Base-by-base conservation (phyloP, 2,888 invertebrate species). In the Orchesella flavescens region DNA sequence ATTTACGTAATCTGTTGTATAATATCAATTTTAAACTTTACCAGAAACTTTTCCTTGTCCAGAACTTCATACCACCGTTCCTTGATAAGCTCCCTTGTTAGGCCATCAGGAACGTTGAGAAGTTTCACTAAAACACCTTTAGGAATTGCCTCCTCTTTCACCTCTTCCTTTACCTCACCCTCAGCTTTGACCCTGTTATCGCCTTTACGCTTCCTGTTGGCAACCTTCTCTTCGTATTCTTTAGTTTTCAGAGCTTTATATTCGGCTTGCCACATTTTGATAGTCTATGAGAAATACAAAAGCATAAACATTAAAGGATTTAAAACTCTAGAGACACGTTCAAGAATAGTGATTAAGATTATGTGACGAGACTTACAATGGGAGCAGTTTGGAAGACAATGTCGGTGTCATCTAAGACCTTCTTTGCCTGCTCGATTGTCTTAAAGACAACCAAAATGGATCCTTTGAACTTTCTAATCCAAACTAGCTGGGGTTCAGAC, bases 401-500 rank as follows among this genome's bases (percentile, higher is more conserved):
- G 53, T 90, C 90, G 87, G 95, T 94, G 21, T 92, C 91, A 21
- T 93, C 93, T 53, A 96, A 90, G 89, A 97, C 96, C 84, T 93
- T 94, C 88, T 95, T 93, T 1, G 96, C 96, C 89, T 93, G 93
- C 76, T 97, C 97, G 75, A 93, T 92, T 44, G 93, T 94, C 88
- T 94, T 93, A 90, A 98, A 99, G 5, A 95, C 94, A 12, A 94
- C 93, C 90, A 97, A 98, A 69, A 97, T 94, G 0, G 98, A 98
- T 71, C 98, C 99, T 91, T 98, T 96, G 89, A 96, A 96, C 43
- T 84, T 83, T 74, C 83, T 53, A 10, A 77, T 61, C 74, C 82
- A 86, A 5, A 77, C 80, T 4, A 66, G 92, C 92, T 89, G 94
- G 94, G 1, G 92, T 92, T 84, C 84, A 23, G 71, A 44, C 21